Percentiles rank a stretch among this genome's conserved stretches.
Evolutionary conservation across 2,888 invertebrate genomes (phyloP).

Genomic region (Drosophila infuscata): DNA sequence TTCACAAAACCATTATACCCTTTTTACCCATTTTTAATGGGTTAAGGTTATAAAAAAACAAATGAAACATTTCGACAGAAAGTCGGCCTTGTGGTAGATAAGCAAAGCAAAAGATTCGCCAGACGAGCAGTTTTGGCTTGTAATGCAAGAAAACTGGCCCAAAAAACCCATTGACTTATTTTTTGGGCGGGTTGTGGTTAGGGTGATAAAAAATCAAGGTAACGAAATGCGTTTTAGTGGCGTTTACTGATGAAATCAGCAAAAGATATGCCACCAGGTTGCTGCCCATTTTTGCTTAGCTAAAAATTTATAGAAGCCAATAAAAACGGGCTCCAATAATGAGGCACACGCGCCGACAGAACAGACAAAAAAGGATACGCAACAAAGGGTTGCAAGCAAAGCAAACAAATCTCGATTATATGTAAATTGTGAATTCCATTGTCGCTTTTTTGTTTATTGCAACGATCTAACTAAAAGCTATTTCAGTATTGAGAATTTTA

Average conservation of each 20-base stretch:
- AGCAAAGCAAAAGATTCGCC: constrained; percentile 27
- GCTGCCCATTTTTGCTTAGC: constrained; percentile 37
- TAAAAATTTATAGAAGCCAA: constrained; percentile 73
- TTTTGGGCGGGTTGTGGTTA: not conserved
- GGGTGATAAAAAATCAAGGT: constrained; percentile 68
- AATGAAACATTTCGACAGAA: constrained; percentile 47
- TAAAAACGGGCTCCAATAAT: constrained; percentile 75
- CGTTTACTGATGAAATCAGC: constrained; percentile 78
- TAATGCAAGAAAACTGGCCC: constrained; percentile 42
- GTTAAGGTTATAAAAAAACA: constrained; percentile 34
- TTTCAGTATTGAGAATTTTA: not conserved
- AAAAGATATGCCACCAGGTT: constrained; percentile 46
- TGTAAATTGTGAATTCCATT: constrained; percentile 62
- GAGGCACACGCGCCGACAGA: constrained; percentile 46
- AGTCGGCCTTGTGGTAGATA: constrained; percentile 48
- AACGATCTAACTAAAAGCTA: not conserved
- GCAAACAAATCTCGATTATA: constrained; percentile 52
- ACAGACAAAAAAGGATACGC: constrained; percentile 17
- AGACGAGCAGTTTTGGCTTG: constrained; percentile 34
- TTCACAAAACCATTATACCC: no score
- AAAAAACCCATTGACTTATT: constrained; percentile 14
- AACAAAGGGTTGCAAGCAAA: constrained; percentile 16
- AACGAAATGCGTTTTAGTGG: constrained; percentile 72
- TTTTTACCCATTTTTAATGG: no score
- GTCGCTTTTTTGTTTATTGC: not conserved